phyloP scores from a whole-genome alignment of 2,888 invertebrate species.

The Scrobipalpa atriplicella region DNA sequence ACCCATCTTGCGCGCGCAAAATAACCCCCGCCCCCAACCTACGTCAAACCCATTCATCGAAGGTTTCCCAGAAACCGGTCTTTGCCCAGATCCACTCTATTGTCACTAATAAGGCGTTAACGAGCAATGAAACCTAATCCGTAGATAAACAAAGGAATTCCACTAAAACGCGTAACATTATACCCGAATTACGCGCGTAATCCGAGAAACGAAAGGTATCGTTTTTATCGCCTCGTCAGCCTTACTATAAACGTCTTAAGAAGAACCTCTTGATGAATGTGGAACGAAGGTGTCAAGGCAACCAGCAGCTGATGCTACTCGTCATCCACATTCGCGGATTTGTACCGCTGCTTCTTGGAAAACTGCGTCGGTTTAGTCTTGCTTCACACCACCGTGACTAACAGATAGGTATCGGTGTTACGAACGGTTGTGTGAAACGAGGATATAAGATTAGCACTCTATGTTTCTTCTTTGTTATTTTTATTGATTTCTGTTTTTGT shows the following conservation, averaged over 20 bases:
- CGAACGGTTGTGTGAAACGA: slow-evolving; percentile 2
- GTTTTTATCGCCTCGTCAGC: slow-evolving; percentile 29
- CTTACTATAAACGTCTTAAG: neutral
- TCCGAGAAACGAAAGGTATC: slow-evolving; percentile 30
- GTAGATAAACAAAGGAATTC: slow-evolving; percentile 33
- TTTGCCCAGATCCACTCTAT: slow-evolving; percentile 10
- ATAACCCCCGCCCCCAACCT: neutral
- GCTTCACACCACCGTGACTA: slow-evolving; percentile 26
- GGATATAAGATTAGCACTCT: neutral
- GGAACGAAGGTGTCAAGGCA: slow-evolving; percentile 11
- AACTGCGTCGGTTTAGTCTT: slow-evolving; percentile 2
- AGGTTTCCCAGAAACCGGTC: slow-evolving; percentile 25
- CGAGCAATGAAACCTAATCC: slow-evolving; percentile 28
- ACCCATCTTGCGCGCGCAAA: neutral
- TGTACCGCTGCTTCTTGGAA: slow-evolving; percentile 32
- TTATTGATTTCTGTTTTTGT: no score
- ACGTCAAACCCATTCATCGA: neutral
- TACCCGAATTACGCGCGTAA: slow-evolving; percentile 32
- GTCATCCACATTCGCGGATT: slow-evolving; percentile 31
- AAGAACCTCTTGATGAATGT: neutral
- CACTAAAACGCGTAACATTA: slow-evolving; percentile 29
- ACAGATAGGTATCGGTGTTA: slow-evolving; percentile 24
- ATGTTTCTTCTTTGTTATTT: no score
- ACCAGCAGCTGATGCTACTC: slow-evolving; percentile 34
- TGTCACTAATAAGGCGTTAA: slow-evolving; percentile 28